A percentile compares a stretch with the other conserved stretches of the same genome.
These are phyloP conservation scores for Ochropacha duplaris DNA, from an alignment of 2,888 invertebrate genomes.

Conservation along the genomic window DNA sequence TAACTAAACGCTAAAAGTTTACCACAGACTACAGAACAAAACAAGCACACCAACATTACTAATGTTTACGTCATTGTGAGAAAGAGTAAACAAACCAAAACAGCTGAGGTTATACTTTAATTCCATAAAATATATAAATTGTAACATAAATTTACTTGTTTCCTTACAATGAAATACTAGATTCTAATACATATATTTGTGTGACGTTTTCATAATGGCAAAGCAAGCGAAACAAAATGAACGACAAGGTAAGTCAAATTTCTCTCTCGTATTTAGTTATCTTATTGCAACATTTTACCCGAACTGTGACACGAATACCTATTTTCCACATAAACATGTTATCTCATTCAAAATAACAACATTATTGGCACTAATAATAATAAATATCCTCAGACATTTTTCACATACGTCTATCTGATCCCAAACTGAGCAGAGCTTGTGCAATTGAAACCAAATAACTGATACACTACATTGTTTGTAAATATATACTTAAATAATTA, in stretches of 20 bases:
- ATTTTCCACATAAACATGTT: too few species aligned
- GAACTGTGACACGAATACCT: too few species aligned
- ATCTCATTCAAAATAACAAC: too few species aligned
- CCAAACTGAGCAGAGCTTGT: too few species aligned
- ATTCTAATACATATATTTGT: background rate
- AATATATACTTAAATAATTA: too few species aligned
- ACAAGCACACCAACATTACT: background rate
- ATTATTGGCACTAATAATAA: too few species aligned
- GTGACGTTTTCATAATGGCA: slow-evolving; percentile 28
- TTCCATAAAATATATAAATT: background rate
- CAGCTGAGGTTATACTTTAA: background rate
- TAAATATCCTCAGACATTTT: too few species aligned
- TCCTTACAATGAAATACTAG: background rate
- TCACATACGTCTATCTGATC: too few species aligned
- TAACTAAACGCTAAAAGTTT: background rate
- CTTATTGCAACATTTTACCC: too few species aligned
- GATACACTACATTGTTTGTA: too few species aligned
- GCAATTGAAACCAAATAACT: too few species aligned
- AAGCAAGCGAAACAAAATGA: slow-evolving; percentile 36
- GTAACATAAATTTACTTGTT: background rate
- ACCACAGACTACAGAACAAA: background rate
- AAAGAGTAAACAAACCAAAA: background rate
- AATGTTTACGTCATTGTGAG: background rate
- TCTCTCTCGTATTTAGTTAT: too few species aligned
- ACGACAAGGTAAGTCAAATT: slow-evolving; percentile 48